These are phyloP conservation scores for Cylloceria caligata DNA, from an alignment of 2,888 invertebrate species.

Conservation along the genomic window DNA sequence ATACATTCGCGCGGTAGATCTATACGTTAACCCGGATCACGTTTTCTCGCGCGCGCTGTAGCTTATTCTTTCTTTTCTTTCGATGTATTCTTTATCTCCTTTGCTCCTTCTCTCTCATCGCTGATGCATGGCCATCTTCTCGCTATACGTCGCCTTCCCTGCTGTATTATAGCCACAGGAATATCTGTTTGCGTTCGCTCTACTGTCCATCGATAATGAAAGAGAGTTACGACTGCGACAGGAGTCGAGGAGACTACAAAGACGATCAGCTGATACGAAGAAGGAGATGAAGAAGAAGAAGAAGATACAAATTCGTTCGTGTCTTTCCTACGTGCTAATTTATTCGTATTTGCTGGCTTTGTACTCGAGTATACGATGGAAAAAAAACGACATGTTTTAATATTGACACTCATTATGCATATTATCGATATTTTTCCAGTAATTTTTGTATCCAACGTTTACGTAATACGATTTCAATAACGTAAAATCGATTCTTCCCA, in stretches of 20 bases:
- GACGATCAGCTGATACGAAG: neutral
- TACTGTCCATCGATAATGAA: constrained; percentile 20
- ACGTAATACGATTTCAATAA: neutral
- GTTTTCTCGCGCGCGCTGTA: constrained; percentile 15
- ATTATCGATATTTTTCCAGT: neutral
- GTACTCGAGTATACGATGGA: neutral
- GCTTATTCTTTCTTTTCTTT: constrained; percentile 38
- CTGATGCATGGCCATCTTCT: constrained; percentile 15
- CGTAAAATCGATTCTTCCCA: constrained; percentile 50
- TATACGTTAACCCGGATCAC: constrained; percentile 28
- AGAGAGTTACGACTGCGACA: constrained; percentile 28
- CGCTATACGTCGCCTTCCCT: neutral
- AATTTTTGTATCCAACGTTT: neutral
- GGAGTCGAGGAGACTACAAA: constrained; percentile 8
- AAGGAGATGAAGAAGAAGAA: constrained; percentile 13
- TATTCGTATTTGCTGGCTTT: constrained; percentile 2
- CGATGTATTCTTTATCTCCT: constrained; percentile 18
- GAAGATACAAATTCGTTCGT: constrained; percentile 10
- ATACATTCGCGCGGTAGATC: constrained; percentile 29
- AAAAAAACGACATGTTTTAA: neutral
- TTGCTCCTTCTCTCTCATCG: constrained; percentile 9
- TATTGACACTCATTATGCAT: neutral
- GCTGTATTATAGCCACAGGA: neutral
- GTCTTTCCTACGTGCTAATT: constrained; percentile 32
- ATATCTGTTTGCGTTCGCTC: constrained; percentile 19